phyloP scores from a whole-genome alignment of 2,888 invertebrate genomes.

The Dasysyrphus tricinctus region DNA sequence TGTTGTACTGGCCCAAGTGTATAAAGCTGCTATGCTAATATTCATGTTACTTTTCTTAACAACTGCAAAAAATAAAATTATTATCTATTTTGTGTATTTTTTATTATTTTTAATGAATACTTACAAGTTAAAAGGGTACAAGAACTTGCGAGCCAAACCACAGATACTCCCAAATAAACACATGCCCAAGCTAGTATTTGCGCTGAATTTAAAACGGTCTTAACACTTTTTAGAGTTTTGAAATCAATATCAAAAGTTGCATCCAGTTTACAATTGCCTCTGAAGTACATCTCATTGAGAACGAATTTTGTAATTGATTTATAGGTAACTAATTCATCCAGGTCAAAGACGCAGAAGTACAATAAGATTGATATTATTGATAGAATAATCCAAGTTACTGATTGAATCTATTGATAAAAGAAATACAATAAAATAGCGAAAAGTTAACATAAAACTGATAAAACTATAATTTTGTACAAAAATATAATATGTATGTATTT shows the following conservation, averaged over 20 bases:
- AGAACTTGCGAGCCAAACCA: conserved; percentile 81
- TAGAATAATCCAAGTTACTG: conserved; percentile 82
- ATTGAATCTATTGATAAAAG: conserved; percentile 80
- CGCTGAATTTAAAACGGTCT: conserved; percentile 78
- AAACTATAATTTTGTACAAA: not conserved
- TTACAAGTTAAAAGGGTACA: conserved; percentile 80
- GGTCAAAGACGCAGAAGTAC: conserved; percentile 80
- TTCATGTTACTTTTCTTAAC: conserved; percentile 78
- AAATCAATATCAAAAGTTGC: conserved; percentile 71
- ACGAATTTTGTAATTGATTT: conserved; percentile 79
- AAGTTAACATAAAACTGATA: not conserved
- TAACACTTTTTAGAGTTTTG: conserved; percentile 73
- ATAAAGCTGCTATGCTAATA: conserved; percentile 77
- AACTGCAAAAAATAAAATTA: conserved; percentile 76
- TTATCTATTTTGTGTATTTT: not conserved
- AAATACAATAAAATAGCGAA: not conserved
- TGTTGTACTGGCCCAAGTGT: conserved; percentile 80
- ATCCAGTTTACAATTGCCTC: conserved; percentile 77
- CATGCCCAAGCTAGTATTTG: conserved; percentile 81
- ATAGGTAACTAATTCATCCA: conserved; percentile 76
- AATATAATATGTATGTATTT: too few species aligned
- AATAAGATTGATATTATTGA: conserved; percentile 82
- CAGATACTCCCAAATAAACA: conserved; percentile 80
- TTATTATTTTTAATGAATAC: conserved; percentile 59
- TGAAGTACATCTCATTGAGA: conserved; percentile 82